phyloP scores from a whole-genome alignment of 2,113 vertebrate genomes.

The Gymnocephalus cernua region DNA sequence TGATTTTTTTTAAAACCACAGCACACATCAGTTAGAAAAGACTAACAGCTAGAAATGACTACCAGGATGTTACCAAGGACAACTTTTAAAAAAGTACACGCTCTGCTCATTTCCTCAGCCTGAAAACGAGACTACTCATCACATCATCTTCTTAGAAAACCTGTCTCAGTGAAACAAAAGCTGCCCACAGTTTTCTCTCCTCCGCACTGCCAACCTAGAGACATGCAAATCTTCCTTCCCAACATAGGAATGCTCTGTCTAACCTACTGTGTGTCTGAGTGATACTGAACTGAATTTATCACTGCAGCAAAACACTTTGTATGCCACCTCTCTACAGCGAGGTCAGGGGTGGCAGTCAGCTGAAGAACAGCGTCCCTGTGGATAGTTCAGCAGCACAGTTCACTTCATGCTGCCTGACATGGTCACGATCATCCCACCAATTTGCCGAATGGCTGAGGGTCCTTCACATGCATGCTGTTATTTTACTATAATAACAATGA shows the following conservation, averaged over 20 bases:
- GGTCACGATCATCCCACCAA: not conserved
- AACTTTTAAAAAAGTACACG: not conserved
- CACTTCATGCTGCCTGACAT: not conserved
- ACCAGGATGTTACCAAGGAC: not conserved
- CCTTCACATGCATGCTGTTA: not conserved
- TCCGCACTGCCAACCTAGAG: not conserved
- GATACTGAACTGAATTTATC: constrained; percentile 1
- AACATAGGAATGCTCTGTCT: not conserved
- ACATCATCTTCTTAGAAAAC: constrained; percentile 22
- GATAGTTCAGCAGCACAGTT: constrained; percentile 8
- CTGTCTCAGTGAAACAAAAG: not conserved
- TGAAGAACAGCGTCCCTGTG: not conserved
- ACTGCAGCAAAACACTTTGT: not conserved
- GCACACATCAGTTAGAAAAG: not conserved
- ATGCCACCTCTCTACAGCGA: not conserved
- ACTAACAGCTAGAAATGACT: not conserved
- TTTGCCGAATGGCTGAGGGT: not conserved
- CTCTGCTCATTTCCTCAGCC: not conserved
- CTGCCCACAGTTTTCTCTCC: constrained; percentile 19
- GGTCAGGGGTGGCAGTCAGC: constrained; percentile 10
- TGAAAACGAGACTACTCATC: not conserved
- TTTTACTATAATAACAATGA: not conserved
- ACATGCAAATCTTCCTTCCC: not conserved
- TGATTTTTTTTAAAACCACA: not conserved
- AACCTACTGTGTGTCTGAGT: not conserved